Base-by-base conservation (phyloP, 2,113 vertebrate species). In the Lagopus leucura region DNA sequence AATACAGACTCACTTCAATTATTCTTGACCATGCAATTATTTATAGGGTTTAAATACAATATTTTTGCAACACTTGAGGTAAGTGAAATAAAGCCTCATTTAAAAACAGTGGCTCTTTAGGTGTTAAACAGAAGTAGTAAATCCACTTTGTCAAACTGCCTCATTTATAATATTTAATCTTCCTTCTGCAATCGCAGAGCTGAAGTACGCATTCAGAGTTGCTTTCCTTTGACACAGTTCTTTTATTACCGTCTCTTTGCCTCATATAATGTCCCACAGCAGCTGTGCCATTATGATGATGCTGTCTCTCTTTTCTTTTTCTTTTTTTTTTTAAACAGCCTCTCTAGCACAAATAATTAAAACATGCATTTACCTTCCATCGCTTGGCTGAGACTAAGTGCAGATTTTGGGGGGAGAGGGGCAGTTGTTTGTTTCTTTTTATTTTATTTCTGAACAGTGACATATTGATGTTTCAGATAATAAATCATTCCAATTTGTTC, bases 401-500 rank as follows among this genome's bases (percentile, higher is more conserved):
- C 69, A 73, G 85, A 73, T 79, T 97, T 95, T 74, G 38, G 36
- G 58, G 74, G 70, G 36, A 76, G 78, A 76, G 75, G 64, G 47
- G 60, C 32, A 73, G 43, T 90, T 94, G 91, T 96, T 97, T 97
- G 94, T 95, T 97, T 97, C 94, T 96, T 97, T 97, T 90, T 95
- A 86, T 98, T 98, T 97, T 97, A 95, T 96, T 97, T 97, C 96
- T 95, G 94, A 97, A 97, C 95, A 97, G 92, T 97, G 97, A 98
- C 97, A 98, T 97, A 97, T 97, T 98, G 97, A 98, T 98, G 97
- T 96, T 98, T 97, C 54, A 14, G 95, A 98, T 98, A 98, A 98
- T 98, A 98, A 98, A 98, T 98, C 97, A 98, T 98, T 97, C 96
- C 97, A 98, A 98, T 98, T 98, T 98, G 97, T 98, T 98, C 98